Evolutionary conservation across 2,888 invertebrate species (phyloP).

Genomic region (Pseudococcus longispinus): DNA sequence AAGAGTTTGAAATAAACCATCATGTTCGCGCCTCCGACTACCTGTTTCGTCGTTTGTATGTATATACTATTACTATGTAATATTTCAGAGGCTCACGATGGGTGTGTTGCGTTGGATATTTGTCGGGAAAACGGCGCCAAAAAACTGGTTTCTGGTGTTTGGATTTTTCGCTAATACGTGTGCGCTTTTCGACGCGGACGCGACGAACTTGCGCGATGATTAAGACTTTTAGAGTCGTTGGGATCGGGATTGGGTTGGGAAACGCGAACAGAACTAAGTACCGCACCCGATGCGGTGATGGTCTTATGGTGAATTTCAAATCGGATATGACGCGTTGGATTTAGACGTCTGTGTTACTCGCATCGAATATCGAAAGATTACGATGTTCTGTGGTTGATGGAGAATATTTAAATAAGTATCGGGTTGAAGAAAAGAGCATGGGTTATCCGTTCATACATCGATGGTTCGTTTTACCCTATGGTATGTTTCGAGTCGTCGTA

Average conservation of each 20-base stretch:
- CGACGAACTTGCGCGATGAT: background rate
- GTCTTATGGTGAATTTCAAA: background rate
- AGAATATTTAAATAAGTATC: background rate
- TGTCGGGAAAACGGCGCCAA: constrained; percentile 27
- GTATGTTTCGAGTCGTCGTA: background rate
- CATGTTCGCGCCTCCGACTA: constrained; percentile 51
- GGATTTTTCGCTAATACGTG: background rate
- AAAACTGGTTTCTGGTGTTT: constrained; percentile 23
- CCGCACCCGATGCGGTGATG: background rate
- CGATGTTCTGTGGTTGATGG: background rate
- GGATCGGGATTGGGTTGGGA: no score
- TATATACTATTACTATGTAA: background rate
- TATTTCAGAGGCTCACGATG: constrained; percentile 46
- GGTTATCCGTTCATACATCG: background rate
- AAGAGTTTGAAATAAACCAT: constrained; percentile 34
- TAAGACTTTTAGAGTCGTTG: background rate
- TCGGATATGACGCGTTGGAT: background rate
- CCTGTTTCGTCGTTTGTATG: constrained; percentile 50
- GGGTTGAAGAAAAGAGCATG: background rate
- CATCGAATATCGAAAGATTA: background rate
- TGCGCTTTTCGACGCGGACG: background rate
- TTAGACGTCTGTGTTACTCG: background rate
- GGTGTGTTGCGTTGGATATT: background rate
- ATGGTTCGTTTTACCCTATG: background rate
- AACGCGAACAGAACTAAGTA: background rate